Evolutionary conservation across 2,113 vertebrate species (phyloP).

Genomic region (Cheirogaleus medius): DNA sequence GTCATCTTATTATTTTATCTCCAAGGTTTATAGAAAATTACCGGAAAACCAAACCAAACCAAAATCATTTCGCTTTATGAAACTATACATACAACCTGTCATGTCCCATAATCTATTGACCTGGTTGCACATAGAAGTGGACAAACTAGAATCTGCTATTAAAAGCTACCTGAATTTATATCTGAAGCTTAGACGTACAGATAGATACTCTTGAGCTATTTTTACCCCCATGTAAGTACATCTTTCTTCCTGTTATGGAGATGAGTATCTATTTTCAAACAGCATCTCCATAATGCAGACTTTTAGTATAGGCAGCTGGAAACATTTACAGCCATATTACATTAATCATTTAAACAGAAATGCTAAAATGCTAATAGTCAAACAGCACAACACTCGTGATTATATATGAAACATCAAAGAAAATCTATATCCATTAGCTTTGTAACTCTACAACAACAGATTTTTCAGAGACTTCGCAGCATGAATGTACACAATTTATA

Average conservation of each 20-base stretch:
- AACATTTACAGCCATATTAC: background rate
- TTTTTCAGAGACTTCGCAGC: background rate
- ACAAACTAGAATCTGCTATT: background rate
- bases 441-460: background rate
- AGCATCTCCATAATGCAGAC: background rate
- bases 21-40: constrained; percentile 10
- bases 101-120: background rate
- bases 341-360: background rate
- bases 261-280: constrained; percentile 11
- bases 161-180: background rate
- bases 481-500: accelerated
- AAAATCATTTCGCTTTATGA: background rate
- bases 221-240: background rate
- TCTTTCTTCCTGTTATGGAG: background rate
- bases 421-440: background rate
- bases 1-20: background rate
- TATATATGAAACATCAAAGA: background rate
- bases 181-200: background rate
- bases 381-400: background rate
- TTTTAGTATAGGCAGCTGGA: background rate
- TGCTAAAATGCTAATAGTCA: background rate
- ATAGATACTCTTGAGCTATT: background rate
- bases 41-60: background rate
- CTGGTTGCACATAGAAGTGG: background rate
- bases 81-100: background rate